Conservation (phyloP, 2,113 vertebrate species). For the Phodopus roborovskii region DNA sequence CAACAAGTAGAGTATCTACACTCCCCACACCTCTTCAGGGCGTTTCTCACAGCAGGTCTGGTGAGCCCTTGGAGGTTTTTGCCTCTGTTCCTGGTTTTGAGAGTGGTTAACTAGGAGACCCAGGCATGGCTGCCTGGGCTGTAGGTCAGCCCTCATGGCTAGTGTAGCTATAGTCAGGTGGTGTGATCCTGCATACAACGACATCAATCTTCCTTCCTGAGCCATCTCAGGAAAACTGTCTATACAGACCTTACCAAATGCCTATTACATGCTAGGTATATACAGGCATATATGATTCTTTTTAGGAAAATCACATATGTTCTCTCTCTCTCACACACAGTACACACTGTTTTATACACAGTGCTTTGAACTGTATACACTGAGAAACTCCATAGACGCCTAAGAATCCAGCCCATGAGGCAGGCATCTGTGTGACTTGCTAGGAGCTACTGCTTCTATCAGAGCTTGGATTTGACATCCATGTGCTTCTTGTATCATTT, state of each 20-base stretch:
- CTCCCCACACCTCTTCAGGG: background rate
- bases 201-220: background rate
- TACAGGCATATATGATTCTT: background rate
- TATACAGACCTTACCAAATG: background rate
- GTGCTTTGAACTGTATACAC: too few relatives aligned
- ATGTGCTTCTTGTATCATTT: background rate
- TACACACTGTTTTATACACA: background rate
- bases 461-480: background rate
- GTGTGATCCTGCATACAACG: background rate
- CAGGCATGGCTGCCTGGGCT: too few relatives aligned
- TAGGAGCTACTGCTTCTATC: background rate
- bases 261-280: background rate
- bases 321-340: too few relatives aligned
- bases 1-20: background rate
- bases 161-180: background rate
- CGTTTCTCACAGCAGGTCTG: background rate
- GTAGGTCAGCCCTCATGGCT: background rate
- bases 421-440: background rate
- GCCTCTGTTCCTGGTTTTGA: background rate
- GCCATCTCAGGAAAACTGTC: background rate
- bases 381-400: background rate
- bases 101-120: background rate
- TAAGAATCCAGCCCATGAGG: fast-evolving
- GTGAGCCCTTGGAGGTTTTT: too few relatives aligned
- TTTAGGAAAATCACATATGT: background rate